Conservation (phyloP, 2,797 vertebrate species). For the Pogoniulus pusillus region DNA sequence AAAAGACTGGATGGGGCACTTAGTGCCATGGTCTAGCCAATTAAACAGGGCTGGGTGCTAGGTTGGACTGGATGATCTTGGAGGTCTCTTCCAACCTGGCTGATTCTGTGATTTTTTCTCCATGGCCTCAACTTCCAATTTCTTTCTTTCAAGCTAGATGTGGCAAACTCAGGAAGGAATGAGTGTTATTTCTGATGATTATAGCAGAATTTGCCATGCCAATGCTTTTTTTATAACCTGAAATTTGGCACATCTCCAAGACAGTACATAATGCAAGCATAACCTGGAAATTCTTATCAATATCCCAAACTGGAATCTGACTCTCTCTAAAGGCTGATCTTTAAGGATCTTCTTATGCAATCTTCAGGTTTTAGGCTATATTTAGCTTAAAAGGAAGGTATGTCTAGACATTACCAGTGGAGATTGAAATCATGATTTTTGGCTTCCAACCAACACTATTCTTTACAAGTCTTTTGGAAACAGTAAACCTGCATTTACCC, state of each 20-base stretch:
- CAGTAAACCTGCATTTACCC: constrained; percentile 46
- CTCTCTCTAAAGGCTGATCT: neutral
- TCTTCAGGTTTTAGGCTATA: neutral
- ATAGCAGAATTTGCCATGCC: neutral
- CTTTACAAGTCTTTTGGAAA: constrained; percentile 33
- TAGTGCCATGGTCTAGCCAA: too few relatives aligned
- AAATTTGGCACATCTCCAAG: constrained; percentile 5
- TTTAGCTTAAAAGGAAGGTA: constrained; percentile 1
- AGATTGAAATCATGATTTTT: constrained; percentile 10
- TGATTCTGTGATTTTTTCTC: constrained; percentile 1
- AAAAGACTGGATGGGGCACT: too few relatives aligned
- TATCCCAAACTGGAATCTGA: neutral
- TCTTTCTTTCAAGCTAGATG: neutral
- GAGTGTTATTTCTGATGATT: neutral
- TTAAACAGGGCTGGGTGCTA: too few relatives aligned
- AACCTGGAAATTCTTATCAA: neutral
- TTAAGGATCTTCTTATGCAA: neutral
- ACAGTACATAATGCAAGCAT: neutral
- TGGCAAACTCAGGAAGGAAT: neutral
- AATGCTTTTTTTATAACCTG: neutral
- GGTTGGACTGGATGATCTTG: too few relatives aligned
- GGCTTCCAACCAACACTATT: neutral
- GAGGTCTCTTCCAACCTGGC: too few relatives aligned
- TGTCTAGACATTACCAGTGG: neutral
- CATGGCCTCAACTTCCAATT: neutral